phyloP scores from a whole-genome alignment of 2,113 vertebrate species.

The Atrichornis clamosus region DNA sequence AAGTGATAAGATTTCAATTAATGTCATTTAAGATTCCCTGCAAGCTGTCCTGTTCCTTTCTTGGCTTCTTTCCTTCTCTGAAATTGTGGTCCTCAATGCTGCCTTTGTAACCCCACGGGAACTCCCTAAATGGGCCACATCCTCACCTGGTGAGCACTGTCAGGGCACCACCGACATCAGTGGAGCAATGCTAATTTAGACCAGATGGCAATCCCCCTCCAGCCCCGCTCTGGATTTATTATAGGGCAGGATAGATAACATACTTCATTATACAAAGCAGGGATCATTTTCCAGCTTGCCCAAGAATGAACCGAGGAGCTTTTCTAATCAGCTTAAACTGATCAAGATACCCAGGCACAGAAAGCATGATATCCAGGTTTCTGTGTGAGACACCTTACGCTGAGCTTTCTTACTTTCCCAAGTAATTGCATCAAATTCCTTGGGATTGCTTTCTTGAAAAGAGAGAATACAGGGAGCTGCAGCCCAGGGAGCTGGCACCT shows the following conservation, averaged over 20 bases:
- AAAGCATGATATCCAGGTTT: not conserved
- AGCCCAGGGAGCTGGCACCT: not conserved
- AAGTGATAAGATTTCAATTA: slow-evolving; percentile 57
- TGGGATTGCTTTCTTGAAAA: not conserved
- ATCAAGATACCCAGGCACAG: slow-evolving; percentile 1
- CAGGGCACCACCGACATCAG: not conserved
- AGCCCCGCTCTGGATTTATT: slow-evolving; percentile 18
- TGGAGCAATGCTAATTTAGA: slow-evolving; percentile 36
- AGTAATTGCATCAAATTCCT: not conserved
- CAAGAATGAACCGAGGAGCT: slow-evolving; percentile 34
- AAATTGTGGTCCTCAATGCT: not conserved
- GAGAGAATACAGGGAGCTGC: not conserved
- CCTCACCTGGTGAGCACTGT: slow-evolving; percentile 51
- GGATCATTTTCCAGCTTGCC: slow-evolving; percentile 53
- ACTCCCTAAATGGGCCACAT: slow-evolving; percentile 34
- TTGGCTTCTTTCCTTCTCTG: slow-evolving; percentile 2
- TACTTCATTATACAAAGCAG: slow-evolving; percentile 45
- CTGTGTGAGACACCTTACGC: not conserved
- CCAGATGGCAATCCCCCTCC: slow-evolving; percentile 46
- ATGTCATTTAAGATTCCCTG: slow-evolving; percentile 49
- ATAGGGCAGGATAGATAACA: slow-evolving; percentile 32
- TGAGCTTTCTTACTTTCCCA: not conserved
- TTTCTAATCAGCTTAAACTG: slow-evolving; percentile 46
- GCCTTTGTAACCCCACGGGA: slow-evolving; percentile 45
- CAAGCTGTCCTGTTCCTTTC: slow-evolving; percentile 48